Evolutionary conservation across 2,113 vertebrate species (phyloP).

Genomic region (Capreolus pygargus): DNA sequence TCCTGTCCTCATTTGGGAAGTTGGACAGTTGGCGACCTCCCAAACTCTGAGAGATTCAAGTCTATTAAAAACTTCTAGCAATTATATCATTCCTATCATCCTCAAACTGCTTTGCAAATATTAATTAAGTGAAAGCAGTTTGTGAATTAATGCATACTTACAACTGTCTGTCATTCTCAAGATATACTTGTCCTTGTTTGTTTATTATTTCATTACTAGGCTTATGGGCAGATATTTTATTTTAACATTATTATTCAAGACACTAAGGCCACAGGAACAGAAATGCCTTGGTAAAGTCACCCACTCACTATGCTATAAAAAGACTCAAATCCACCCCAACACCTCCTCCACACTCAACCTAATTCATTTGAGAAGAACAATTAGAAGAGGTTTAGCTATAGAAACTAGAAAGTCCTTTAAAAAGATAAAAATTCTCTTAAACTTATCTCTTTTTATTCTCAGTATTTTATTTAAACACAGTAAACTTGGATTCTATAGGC

Average conservation of each 20-base stretch:
- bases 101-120: slow-evolving; percentile 38
- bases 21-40: background rate
- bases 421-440: background rate
- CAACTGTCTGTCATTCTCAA: slow-evolving; percentile 30
- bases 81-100: slow-evolving; percentile 49
- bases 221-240: background rate
- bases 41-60: background rate
- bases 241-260: slow-evolving; percentile 46
- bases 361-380: background rate
- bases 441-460: background rate
- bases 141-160: slow-evolving; percentile 36
- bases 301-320: background rate
- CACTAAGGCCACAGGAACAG: background rate
- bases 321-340: background rate
- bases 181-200: slow-evolving; percentile 37
- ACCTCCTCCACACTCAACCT: background rate
- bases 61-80: slow-evolving; percentile 21
- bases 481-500: background rate
- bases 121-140: slow-evolving; percentile 57
- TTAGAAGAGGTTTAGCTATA: background rate
- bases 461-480: background rate
- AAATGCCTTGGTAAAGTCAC: background rate
- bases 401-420: background rate
- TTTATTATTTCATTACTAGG: slow-evolving; percentile 41
- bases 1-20: background rate